A percentile compares a stretch with the other conserved stretches of the same genome.
Evolutionary conservation across 2,888 invertebrate genomes (phyloP).

Genomic region (Chrysolina americana): DNA sequence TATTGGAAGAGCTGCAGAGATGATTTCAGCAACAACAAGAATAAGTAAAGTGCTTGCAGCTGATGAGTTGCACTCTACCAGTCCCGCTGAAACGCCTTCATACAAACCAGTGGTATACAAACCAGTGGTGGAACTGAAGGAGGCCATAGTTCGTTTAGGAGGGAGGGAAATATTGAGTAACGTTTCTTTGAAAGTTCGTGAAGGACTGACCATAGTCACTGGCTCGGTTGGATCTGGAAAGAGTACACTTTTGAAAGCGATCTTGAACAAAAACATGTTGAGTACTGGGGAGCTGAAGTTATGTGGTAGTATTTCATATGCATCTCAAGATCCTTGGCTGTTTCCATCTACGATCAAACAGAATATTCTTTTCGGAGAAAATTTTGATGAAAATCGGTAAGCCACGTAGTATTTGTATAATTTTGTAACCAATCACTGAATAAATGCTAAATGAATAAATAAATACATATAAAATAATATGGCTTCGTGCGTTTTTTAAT

Average conservation of each 20-base stretch:
- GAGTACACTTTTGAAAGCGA: conserved; percentile 58
- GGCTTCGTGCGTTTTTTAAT: too few species aligned
- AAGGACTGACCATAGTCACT: conserved; percentile 71
- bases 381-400: conserved; percentile 59
- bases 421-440: too few species aligned
- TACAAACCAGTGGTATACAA: conserved; percentile 37
- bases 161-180: conserved; percentile 65
- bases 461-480: too few species aligned
- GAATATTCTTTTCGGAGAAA: conserved; percentile 65
- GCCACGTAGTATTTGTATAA: background rate
- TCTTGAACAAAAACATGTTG: conserved; percentile 57
- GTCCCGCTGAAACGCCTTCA: conserved; percentile 23
- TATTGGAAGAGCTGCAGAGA: conserved; percentile 56
- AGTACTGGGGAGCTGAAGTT: conserved; percentile 48
- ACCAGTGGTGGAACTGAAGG: conserved; percentile 39
- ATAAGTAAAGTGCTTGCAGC: conserved; percentile 40
- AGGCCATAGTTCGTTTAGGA: conserved; percentile 51
- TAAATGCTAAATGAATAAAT: too few species aligned
- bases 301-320: conserved; percentile 58
- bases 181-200: conserved; percentile 67
- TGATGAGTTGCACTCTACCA: too few species aligned
- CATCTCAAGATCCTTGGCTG: conserved; percentile 64
- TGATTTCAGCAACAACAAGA: conserved; percentile 54
- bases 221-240: conserved; percentile 72
- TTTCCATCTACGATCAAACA: conserved; percentile 62